Evolutionary conservation across 2,113 vertebrate species (phyloP), one percentile per base, ranked within the genome.

Genomic region (Cervus canadensis): DNA sequence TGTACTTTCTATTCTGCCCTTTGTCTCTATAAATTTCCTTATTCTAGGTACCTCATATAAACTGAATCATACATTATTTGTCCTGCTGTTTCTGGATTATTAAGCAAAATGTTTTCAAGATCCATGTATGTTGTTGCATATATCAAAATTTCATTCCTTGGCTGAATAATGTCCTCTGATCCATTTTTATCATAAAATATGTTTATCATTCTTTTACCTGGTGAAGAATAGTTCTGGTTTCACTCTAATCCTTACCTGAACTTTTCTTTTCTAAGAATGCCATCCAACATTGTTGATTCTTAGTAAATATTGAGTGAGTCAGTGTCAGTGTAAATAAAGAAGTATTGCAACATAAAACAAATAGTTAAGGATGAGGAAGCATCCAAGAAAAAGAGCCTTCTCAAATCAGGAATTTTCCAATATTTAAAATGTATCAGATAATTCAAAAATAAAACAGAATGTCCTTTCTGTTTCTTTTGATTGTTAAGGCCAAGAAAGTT

Each of bases 401-500:
- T 52, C 4, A 2, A 93, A 91, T 54, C 91, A 88, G 14, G 43
- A 71, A 62, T 74, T 95, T 79, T 84, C n/a, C 30, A 78, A 26
- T 28, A 79, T 81, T 87, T 96, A 82, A 50, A 81, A 59, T 84
- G 5, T 67, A 71, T 81, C 26, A 92, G 36, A 52, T 92, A 56
- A 95, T 95, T 97, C 10, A 85, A 36, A 96, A 88, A 36, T 33
- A 60, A 87, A 92, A 59, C 28, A 59, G 25, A 94, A 89, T 30
- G 23, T 52, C 54, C 26, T 87, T 74, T 94, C 74, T 93, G 12
- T 76, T 95, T 97, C 48, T 78, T 90, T 83, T 83, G 48, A 76
- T 78, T 89, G 52, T 59, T 64, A 91, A 92, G 13, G 62, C 23
- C 64, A 84, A 36, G n/a, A 36, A 88, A 71, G 6, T 26, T 67